A percentile compares a stretch with the other conserved stretches of the same genome.
Conservation (phyloP, 2,797 vertebrate genomes). For the Synanceia verrucosa region DNA sequence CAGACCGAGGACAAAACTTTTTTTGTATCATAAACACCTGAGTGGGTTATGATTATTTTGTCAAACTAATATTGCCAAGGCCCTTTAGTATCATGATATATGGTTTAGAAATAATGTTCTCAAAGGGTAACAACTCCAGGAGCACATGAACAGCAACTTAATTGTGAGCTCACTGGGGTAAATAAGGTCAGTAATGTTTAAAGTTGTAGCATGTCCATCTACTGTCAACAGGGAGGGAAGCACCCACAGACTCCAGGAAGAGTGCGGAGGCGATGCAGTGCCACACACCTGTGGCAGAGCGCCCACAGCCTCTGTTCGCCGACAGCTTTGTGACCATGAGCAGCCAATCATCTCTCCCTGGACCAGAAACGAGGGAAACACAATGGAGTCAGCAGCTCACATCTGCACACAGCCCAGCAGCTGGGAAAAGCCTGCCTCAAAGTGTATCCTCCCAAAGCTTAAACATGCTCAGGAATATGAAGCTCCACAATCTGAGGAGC, state of each 20-base stretch:
- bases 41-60: neutral
- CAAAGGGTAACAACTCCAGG: neutral
- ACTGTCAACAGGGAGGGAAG: constrained; percentile 60
- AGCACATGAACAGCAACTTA: neutral
- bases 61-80: neutral
- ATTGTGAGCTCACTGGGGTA: neutral
- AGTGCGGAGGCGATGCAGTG: constrained; percentile 38
- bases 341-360: constrained; percentile 26
- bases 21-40: too few species aligned
- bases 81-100: neutral
- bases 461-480: constrained; percentile 62
- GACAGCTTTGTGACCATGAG: constrained; percentile 48
- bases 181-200: neutral
- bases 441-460: constrained; percentile 51
- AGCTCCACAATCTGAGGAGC: constrained; percentile 66
- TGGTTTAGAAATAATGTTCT: neutral
- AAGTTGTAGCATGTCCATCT: neutral
- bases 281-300: constrained; percentile 37
- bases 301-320: constrained; percentile 46
- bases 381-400: constrained; percentile 55
- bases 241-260: constrained; percentile 31
- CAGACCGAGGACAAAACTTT: too few species aligned
- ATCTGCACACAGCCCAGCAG: constrained; percentile 32
- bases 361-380: constrained; percentile 35
- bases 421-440: constrained; percentile 45